phyloP scores from a whole-genome alignment of 1,140 invertebrate species.

The Cyrtorhinus lividipennis region DNA sequence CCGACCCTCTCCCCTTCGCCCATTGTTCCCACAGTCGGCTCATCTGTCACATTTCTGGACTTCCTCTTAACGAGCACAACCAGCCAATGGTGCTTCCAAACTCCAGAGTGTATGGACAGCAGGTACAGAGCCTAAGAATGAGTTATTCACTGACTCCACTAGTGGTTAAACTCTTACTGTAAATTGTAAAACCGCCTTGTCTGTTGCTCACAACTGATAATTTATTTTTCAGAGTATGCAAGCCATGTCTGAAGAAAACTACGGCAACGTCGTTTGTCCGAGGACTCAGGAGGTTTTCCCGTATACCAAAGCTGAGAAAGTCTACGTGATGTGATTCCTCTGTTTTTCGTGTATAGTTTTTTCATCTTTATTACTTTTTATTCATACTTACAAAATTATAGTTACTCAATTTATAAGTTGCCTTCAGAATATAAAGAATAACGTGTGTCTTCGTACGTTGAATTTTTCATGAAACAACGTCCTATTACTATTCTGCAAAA shows the following conservation, averaged over 20 bases:
- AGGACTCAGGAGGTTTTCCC: constrained; percentile 79
- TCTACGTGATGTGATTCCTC: constrained; percentile 75
- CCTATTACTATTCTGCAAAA: too few species aligned
- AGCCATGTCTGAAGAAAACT: constrained; percentile 76
- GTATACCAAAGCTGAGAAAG: constrained; percentile 83
- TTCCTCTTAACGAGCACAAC: constrained; percentile 94
- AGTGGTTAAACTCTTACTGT: too few species aligned
- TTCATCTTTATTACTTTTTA: too few species aligned
- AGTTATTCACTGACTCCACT: neutral
- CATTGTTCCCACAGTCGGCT: constrained; percentile 91
- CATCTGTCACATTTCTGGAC: constrained; percentile 79
- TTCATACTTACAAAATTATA: too few species aligned
- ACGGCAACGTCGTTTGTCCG: constrained; percentile 77
- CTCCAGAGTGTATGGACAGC: constrained; percentile 93
- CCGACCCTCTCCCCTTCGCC: constrained; percentile 75
- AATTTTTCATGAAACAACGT: too few species aligned
- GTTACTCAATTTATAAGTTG: too few species aligned
- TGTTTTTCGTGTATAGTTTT: too few species aligned
- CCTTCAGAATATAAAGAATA: too few species aligned
- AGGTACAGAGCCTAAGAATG: constrained; percentile 43
- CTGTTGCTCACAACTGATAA: neutral
- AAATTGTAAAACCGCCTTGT: too few species aligned
- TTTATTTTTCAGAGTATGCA: constrained; percentile 51
- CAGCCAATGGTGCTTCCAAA: constrained; percentile 97
- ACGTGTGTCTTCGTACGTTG: too few species aligned